phyloP scores from a whole-genome alignment of 2,888 invertebrate species.

The Folsomia manolachei region DNA sequence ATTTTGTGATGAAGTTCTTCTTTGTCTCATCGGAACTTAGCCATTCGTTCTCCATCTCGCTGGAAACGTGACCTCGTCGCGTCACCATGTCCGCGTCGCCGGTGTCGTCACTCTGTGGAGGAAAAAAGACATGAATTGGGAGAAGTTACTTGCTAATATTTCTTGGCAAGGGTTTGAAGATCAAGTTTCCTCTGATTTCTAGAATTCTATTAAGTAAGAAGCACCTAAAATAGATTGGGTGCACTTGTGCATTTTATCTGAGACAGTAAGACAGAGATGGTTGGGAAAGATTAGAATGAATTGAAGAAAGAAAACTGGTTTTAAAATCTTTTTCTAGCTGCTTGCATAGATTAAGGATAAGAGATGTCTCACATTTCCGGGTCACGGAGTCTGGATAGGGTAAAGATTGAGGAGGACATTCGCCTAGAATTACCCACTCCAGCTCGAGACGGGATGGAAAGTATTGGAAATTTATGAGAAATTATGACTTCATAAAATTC shows the following conservation, averaged over 20 bases:
- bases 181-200: too few relatives aligned
- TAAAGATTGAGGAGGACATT: slow-evolving; percentile 16
- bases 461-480: slow-evolving; percentile 27
- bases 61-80: neutral
- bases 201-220: too few relatives aligned
- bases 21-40: slow-evolving; percentile 46
- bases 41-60: slow-evolving; percentile 47
- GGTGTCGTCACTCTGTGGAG: neutral
- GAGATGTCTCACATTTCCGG: too few relatives aligned
- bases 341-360: too few relatives aligned
- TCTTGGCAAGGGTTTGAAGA: too few relatives aligned
- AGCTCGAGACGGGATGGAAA: neutral
- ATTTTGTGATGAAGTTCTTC: slow-evolving; percentile 46
- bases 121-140: neutral
- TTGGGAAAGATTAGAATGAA: too few relatives aligned
- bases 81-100: neutral
- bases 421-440: slow-evolving; percentile 9
- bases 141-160: neutral
- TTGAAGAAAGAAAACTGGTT: too few relatives aligned
- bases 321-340: too few relatives aligned
- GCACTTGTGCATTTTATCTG: too few relatives aligned
- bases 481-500: slow-evolving; percentile 49
- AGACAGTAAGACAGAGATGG: too few relatives aligned
- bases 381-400: too few relatives aligned
- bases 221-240: neutral